Evolutionary conservation across 2,888 invertebrate genomes (phyloP), one percentile per base, ranked within the genome.

Genomic region (Macroteleia sp.): DNA sequence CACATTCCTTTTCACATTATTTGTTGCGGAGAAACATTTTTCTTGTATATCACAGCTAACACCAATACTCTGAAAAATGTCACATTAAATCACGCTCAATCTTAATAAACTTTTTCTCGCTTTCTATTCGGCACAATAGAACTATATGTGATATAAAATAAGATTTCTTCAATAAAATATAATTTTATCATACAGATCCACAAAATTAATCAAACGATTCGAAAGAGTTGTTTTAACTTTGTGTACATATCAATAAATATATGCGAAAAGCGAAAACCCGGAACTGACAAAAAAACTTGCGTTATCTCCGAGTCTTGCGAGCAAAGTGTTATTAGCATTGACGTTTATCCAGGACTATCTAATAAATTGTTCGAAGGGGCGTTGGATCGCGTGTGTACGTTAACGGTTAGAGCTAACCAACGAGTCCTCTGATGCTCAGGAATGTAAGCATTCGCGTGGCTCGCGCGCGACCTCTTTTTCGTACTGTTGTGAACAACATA

Each of bases 321-420:
- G 56, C 52, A 12, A 69, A 81, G n/a, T n/a, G n/a, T 89, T 90
- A 90, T 90, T 90, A 86, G 88, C 88, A 83, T 86, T 87, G 86
- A 83, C 85, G 84, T 84, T 90, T 90, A 90, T 90, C 89, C 87
- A 64, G 80, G 82, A 83, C 87, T 85, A 86, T 89, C 89, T 90
- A 90, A 90, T 90, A 90, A 90, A 89, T 90, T 90, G 89, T 86
- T 83, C 81, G 77, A 79, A 79, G 82, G 82, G 85, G 82, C 83
- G 80, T 59, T 28, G 66, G 80, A 82, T 82, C 78, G 84, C 83
- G 82, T 86, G 87, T 89, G 86, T 87, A 84, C 88, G 84, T 85
- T 87, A 85, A 86, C 88, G 82, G 85, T 90, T 90, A 90, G 88
- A 86, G 77, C 79, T 77, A 10, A 10, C 10, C 42, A 20, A 46